These are phyloP conservation scores for Carapus acus DNA, from an alignment of 2,797 vertebrate genomes.

Conservation along the genomic window DNA sequence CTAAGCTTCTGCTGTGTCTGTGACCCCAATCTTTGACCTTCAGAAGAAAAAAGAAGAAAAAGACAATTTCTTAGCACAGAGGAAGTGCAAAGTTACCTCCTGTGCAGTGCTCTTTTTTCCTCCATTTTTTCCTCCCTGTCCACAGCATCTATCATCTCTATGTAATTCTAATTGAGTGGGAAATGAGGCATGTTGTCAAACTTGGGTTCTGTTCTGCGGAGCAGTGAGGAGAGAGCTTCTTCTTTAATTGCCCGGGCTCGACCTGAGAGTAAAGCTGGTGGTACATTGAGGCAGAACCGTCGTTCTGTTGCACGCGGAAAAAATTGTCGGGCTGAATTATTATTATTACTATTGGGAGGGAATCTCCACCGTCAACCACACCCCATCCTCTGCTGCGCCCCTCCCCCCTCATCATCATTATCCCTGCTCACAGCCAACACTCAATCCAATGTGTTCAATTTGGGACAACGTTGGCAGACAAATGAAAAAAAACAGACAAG, in stretches of 20 bases:
- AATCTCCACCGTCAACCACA: neutral
- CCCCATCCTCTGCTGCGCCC: neutral
- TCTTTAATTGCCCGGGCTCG: conserved; percentile 10
- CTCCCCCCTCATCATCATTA: too few relatives aligned
- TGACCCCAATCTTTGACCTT: conserved; percentile 13
- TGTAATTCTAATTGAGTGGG: conserved; percentile 36
- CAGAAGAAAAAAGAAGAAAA: neutral
- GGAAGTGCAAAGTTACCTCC: too few relatives aligned
- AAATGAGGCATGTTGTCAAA: conserved; percentile 24
- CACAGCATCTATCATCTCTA: conserved; percentile 14
- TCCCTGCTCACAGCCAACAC: neutral
- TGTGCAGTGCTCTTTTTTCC: neutral
- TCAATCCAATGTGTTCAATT: neutral
- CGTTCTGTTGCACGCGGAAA: neutral
- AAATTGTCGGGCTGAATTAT: neutral
- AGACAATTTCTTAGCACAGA: neutral
- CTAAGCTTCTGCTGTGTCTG: neutral
- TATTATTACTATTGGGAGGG: neutral
- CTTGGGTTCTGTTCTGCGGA: conserved; percentile 11
- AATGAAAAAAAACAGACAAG: conserved; percentile 11
- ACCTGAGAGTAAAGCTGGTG: neutral
- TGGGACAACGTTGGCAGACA: neutral
- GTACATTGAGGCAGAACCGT: neutral
- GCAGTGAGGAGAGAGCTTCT: conserved; percentile 1
- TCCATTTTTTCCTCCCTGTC: conserved; percentile 1